These are phyloP conservation scores for Chlorops oryzae DNA, from an alignment of 1,140 invertebrate genomes.

Conservation along the genomic window DNA sequence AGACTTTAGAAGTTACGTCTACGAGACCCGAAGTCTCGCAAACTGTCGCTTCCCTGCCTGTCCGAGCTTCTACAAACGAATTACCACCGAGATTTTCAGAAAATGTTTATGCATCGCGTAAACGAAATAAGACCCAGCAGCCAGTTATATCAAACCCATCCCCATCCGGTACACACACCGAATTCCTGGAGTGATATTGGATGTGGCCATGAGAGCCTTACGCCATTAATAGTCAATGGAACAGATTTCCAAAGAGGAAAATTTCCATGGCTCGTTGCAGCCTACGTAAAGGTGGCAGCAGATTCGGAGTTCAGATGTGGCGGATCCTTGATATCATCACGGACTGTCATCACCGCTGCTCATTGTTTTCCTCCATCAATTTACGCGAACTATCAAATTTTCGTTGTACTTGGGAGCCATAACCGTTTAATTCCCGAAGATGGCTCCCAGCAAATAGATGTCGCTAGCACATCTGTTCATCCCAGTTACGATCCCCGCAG, in stretches of 20 bases:
- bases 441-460: conserved; percentile 16
- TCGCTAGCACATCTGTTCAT: conserved; percentile 22
- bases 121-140: too few relatives aligned
- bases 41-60: background rate
- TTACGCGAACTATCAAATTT: conserved; percentile 4
- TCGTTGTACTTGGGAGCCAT: conserved; percentile 32
- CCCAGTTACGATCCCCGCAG: conserved; percentile 27
- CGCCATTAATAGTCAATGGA: conserved; percentile 49
- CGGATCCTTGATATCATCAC: conserved; percentile 23
- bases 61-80: background rate
- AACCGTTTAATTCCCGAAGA: conserved; percentile 25
- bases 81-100: too few relatives aligned
- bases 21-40: background rate
- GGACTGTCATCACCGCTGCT: conserved; percentile 32
- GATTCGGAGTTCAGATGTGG: conserved; percentile 23
- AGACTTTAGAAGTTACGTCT: too few relatives aligned
- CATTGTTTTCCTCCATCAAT: conserved; percentile 25
- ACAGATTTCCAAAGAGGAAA: conserved; percentile 52
- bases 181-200: background rate
- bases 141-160: background rate
- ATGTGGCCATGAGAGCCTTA: conserved; percentile 1
- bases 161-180: background rate
- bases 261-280: conserved; percentile 64
- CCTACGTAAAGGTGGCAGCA: conserved; percentile 44
- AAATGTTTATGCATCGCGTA: too few relatives aligned